Base-by-base conservation (phyloP, 64 coral and sea anemone species). In the Cladopsammia gracilis region DNA sequence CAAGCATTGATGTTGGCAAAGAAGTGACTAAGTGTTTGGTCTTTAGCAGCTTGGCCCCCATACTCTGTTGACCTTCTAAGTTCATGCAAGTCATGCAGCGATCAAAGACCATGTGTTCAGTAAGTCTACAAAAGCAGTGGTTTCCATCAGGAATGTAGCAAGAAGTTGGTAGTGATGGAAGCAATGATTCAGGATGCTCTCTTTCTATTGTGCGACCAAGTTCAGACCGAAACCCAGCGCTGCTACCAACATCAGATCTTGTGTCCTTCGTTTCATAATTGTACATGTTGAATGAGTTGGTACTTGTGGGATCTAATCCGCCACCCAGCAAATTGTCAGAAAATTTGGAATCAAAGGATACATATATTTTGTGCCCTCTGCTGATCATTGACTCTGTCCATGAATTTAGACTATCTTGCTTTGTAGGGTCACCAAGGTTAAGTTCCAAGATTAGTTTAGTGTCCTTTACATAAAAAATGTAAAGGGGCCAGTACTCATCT, bases 201-300 rank as follows among this genome's bases (percentile, higher is more conserved):
- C 71, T 24, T 15, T 88, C 71, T 60, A 88, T 75, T 26, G 15
- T 75, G 4, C 70, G 4, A 16, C 57, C 57, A 51, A 88, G 10
- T 46, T 73, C 70, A 57, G 86, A 88, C 19, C 43, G 50, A 57
- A 25, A 88, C 5, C 58, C 24, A 1, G 81, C 67, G 25, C 44
- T 70, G 57, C 15, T 15, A 34, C 74, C 85, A 68, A 93, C 75
- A 44, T 88, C 65, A 56, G 48, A 71, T 56, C 85, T 75, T 23
- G 74, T 93, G 70, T 75, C 44, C 5, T 75, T 78, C 46, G 83
- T 93, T 78, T 93, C 92, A 88, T 77, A 93, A 14, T 60, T 78
- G 45, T 93, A 87, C 22, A 86, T 70, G n/a, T 19, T 92, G 19
- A 92, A 92, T 58, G 58, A 42, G 49, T 52, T 64, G 9, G 54